These are phyloP conservation scores for Sebastes diploproa DNA, from an alignment of 2,797 vertebrate species.

Conservation along the genomic window DNA sequence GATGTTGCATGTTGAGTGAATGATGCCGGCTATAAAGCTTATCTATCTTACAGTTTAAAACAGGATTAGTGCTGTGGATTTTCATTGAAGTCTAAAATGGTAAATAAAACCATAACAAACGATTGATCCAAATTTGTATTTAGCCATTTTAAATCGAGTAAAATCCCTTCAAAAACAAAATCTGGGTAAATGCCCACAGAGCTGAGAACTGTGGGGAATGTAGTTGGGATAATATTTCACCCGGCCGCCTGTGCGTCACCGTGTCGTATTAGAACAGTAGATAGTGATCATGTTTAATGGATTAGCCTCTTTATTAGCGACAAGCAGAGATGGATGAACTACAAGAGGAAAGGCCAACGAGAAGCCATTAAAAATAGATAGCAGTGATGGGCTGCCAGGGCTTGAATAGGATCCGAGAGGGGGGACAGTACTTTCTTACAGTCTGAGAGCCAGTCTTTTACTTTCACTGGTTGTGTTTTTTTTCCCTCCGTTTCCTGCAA, in stretches of 20 bases:
- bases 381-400: conserved; percentile 59
- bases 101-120: neutral
- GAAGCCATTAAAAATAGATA: conserved; percentile 79
- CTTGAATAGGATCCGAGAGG: conserved; percentile 65
- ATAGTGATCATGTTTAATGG: conserved; percentile 75
- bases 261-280: conserved; percentile 48
- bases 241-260: conserved; percentile 43
- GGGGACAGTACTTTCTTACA: conserved; percentile 41
- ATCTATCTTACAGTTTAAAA: conserved; percentile 9
- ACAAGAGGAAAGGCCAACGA: conserved; percentile 73
- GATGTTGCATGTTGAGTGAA: conserved; percentile 52
- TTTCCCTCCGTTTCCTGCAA: neutral
- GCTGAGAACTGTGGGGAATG: conserved; percentile 51
- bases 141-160: neutral
- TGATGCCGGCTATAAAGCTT: conserved; percentile 10
- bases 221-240: conserved; percentile 51
- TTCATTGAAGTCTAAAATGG: conserved; percentile 13
- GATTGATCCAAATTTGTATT: neutral
- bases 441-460: conserved; percentile 33
- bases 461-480: conserved; percentile 46
- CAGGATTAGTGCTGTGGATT: conserved; percentile 33
- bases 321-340: conserved; percentile 71
- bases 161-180: neutral
- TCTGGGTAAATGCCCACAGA: neutral
- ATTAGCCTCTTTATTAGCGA: conserved; percentile 71